Evolutionary conservation across 2,888 invertebrate species (phyloP).

Genomic region (Drosophila rubida): DNA sequence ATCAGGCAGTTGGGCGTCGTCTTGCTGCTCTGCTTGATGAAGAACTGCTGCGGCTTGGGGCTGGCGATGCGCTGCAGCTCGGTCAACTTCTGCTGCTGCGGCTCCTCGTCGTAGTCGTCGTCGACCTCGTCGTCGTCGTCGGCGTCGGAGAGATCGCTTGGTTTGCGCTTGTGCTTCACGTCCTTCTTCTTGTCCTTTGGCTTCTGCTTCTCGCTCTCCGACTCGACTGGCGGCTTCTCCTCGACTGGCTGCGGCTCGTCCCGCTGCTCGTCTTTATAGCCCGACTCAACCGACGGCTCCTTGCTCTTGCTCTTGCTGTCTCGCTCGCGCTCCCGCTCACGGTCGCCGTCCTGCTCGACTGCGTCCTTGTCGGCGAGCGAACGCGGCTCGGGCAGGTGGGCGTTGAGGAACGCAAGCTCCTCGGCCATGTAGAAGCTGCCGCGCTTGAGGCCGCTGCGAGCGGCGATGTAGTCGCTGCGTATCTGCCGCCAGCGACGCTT

Average conservation of each 20-base stretch:
- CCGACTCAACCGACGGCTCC: not conserved
- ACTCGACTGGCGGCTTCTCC: not conserved
- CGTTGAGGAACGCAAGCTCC: conserved; percentile 65
- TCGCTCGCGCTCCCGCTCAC: conserved; percentile 19
- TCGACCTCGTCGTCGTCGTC: not conserved
- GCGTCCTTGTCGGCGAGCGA: conserved; percentile 30
- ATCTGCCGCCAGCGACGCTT: conserved; percentile 81
- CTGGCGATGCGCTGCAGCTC: not conserved
- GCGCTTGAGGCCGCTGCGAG: conserved; percentile 49
- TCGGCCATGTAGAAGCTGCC: conserved; percentile 62
- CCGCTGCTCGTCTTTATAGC: conserved; percentile 24
- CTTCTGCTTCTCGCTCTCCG: not conserved
- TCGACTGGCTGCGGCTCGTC: conserved; percentile 12
- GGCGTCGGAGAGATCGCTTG: not conserved
- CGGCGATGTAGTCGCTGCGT: conserved; percentile 67
- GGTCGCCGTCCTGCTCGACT: not conserved
- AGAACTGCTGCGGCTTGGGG: conserved; percentile 49
- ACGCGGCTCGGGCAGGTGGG: not conserved
- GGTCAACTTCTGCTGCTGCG: not conserved
- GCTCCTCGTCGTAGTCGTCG: not conserved
- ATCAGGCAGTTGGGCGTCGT: conserved; percentile 45
- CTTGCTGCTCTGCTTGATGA: conserved; percentile 54
- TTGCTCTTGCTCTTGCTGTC: conserved; percentile 35
- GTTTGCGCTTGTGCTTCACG: not conserved
- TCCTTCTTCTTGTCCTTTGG: not conserved